Base-by-base conservation (phyloP, 2,113 vertebrate genomes). In the Anas platyrhynchos region DNA sequence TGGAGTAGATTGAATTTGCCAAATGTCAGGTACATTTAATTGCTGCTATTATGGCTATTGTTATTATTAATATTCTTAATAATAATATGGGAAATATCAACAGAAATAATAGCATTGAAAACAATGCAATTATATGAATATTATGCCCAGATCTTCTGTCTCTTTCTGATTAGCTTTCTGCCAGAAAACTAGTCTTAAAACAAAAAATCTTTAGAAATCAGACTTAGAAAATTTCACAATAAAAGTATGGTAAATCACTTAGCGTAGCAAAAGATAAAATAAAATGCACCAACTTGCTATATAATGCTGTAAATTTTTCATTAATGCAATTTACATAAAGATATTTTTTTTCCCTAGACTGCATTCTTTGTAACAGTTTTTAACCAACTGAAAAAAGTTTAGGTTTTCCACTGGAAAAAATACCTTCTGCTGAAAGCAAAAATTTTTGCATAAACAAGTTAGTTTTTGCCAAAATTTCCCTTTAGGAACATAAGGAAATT, bases 1-100 rank as follows among this genome's bases (percentile, higher is more conserved):
- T 46, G 26, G 25, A 90, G 69, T 38, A 86, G 56, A 92, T 86
- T 88, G 65, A 74, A 96, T 93, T 90, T 86, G 15, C 52, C 68
- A 78, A 86, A 92, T 56, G 38, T 91, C 91, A 92, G 83, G 83
- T 59, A 74, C 26, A 63, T 67, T 85, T 86, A 26, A 59, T 63
- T 86, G 91, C 9, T 89, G 31, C 9, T 94, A 20, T 78, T 75
- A 50, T 59, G 50, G 8, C 4, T 66, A 66, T 62, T 74, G 34
- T 26, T 77, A 44, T 81, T 66, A 83, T 74, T 86, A 90, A 55
- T 2, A 32, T 76, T 38, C 71, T 82, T 67, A 84, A 29, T 66
- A 80, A 83, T 63, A 54, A 44, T 68, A 43, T 46, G 16, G 27
- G 18, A 83, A 78, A 43, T 81, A 80, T 36, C 56, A 90, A 43